Evolutionary conservation across 2,888 invertebrate species (phyloP), one percentile per base, ranked within the genome.

Genomic region (Rhogogaster chlorosoma): DNA sequence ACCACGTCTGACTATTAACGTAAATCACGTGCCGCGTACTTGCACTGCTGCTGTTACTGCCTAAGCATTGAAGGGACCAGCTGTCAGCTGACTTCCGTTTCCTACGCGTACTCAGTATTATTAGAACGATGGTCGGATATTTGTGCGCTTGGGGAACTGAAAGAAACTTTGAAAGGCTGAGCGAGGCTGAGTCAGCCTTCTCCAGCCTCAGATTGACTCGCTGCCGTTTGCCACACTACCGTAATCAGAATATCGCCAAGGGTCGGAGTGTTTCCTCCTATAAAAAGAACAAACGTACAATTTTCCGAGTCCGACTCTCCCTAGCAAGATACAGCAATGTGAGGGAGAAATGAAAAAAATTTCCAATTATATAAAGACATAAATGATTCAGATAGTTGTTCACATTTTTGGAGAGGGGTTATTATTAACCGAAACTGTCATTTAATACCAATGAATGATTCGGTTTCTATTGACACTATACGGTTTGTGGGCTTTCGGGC

Each of bases 1-100:
- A 85, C 84, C 83, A 87, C 88, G 87, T 88, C 87, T 87, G 87
- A 85, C 87, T 87, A 86, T 88, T 88, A 88, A 88, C 87, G 88
- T 88, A 88, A 88, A 88, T 88, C 88, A 88, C 87, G 87, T 84
- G 45, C 85, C 86, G 86, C 53, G 61, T 64, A 61, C 80, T 57
- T 32, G 80, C 80, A 32, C 49, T 61, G 57, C 61, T 64, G 57
- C 70, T 86, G 78, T 82, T 64, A 80, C 75, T 86, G 83, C 32
- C 84, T 84, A 84, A 86, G 85, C 73, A 84, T 84, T 83, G 75
- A 86, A 85, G 87, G 86, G 86, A 87, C 87, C 89, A 89, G 89
- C 89, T 89, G 88, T 88, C 87, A 84, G 86, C 86, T 87, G 87
- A 88, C 88, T 88, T 88, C 87, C 88, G 88, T 88, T 88, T 88